Evolutionary conservation across 2,113 vertebrate species (phyloP), one percentile per base, ranked within the genome.

Genomic region (Falcunculus frontatus): DNA sequence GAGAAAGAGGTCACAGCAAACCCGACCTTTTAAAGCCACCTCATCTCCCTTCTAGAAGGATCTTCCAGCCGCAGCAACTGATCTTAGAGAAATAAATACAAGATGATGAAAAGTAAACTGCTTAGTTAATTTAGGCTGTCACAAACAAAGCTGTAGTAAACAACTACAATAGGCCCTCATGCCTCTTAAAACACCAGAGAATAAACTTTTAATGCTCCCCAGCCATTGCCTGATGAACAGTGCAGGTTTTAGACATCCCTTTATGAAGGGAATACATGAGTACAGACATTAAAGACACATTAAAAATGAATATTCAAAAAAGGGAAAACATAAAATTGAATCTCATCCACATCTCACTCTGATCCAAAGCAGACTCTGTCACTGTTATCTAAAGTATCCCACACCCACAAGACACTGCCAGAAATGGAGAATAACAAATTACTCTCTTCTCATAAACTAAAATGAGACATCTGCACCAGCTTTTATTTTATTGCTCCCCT

Each of bases 71-170:
- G 1, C 26, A 90, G 75, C 55, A 86, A 49, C 63, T 52, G 47
- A 69, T 62, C 53, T 77, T 62, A 32, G 9, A 94, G 39, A 67
- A 95, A 90, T n/a, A 93, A 93, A 93, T 41, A 89, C 23, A 56
- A 27, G 53, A 93, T 26, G 49, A 91, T 62, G 79, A 95, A 87
- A 86, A 87, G 76, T 78, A 90, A 96, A 94, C 52, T 21, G 37
- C 56, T 75, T 72, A 59, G 81, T 87, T 91, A 94, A 89, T 94
- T 82, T 53, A 92, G 84, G 25, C 60, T 89, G 73, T 35, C 89
- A 87, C 64, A 70, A 84, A 88, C 72, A 84, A 82, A 87, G 42
- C 67, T 89, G 67, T 13, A 85, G 74, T 65, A 91, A 96, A 94
- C 80, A 93, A 72, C 80, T 52, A 69, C 59, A 80, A 7, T 8